Evolutionary conservation across 2,888 invertebrate genomes (phyloP).

Genomic region (Mimas tiliae): DNA sequence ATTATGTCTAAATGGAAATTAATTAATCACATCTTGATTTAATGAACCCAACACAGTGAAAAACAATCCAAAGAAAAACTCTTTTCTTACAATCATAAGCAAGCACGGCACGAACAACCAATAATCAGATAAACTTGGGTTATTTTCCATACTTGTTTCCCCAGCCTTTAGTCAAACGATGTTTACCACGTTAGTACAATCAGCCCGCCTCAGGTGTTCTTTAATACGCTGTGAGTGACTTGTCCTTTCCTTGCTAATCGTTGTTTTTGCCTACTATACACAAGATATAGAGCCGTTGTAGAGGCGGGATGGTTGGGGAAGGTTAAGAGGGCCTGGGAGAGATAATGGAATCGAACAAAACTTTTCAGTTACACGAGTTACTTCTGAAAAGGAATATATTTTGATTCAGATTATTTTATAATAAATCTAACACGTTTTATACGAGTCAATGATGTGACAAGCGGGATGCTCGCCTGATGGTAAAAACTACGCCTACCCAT

Average conservation of each 20-base stretch:
- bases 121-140: too few species aligned
- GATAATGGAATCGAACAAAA: too few species aligned
- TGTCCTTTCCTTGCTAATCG: slow-evolving; percentile 41
- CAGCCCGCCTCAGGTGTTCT: slow-evolving; percentile 64
- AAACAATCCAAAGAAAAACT: background rate
- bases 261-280: slow-evolving; percentile 21
- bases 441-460: too few species aligned
- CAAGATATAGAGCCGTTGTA: slow-evolving; percentile 18
- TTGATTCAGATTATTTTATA: too few species aligned
- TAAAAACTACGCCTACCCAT: too few species aligned
- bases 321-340: slow-evolving; percentile 9
- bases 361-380: too few species aligned
- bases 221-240: slow-evolving; percentile 72
- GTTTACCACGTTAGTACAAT: slow-evolving; percentile 28
- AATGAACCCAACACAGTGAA: background rate
- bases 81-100: background rate
- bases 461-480: too few species aligned
- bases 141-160: too few species aligned
- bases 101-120: too few species aligned
- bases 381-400: too few species aligned
- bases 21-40: background rate
- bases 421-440: too few species aligned
- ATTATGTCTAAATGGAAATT: background rate
- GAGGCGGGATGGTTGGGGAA: background rate
- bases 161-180: background rate